A percentile compares a stretch with the other conserved stretches of the same genome.
These are phyloP conservation scores for Hiodon tergisus DNA, from an alignment of 2,113 vertebrate genomes.

Conservation along the genomic window DNA sequence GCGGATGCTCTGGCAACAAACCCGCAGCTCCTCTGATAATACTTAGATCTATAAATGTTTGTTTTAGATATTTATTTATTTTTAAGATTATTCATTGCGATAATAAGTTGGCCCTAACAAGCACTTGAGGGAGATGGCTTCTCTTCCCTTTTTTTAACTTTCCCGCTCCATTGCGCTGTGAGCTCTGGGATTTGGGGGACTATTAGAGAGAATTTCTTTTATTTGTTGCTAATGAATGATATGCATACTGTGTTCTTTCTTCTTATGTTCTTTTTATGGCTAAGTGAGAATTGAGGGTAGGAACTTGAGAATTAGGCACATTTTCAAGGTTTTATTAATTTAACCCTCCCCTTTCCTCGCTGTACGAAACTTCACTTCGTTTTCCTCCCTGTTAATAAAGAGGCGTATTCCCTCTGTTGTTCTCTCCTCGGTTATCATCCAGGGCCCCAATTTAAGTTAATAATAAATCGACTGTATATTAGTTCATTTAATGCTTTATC, in stretches of 20 bases:
- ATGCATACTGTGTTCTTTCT: conserved; percentile 40
- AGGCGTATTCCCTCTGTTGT: conserved; percentile 13
- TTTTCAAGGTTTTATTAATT: conserved; percentile 43
- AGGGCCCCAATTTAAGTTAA: conserved; percentile 14
- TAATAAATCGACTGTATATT: conserved; percentile 19
- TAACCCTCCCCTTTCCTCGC: conserved; percentile 36
- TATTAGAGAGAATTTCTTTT: conserved; percentile 61
- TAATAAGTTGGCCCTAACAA: conserved; percentile 67
- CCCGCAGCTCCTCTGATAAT: conserved; percentile 40
- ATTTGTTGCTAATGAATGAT: conserved; percentile 55
- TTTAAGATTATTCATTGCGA: conserved; percentile 52
- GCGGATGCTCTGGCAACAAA: conserved; percentile 34
- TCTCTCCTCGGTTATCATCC: neutral
- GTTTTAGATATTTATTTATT: conserved; percentile 40
- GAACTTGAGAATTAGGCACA: conserved; percentile 38
- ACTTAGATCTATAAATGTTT: conserved; percentile 52
- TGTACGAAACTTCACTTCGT: conserved; percentile 17
- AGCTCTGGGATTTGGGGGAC: conserved; percentile 60
- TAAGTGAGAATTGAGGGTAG: conserved; percentile 37
- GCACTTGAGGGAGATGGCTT: conserved; percentile 67
- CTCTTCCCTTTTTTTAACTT: conserved; percentile 37
- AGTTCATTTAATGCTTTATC: conserved; percentile 12
- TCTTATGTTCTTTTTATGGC: conserved; percentile 43
- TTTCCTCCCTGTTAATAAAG: neutral
- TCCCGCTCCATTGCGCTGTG: conserved; percentile 64